Evolutionary conservation across 2,113 vertebrate species (phyloP).

Genomic region (Gadus chalcogrammus): DNA sequence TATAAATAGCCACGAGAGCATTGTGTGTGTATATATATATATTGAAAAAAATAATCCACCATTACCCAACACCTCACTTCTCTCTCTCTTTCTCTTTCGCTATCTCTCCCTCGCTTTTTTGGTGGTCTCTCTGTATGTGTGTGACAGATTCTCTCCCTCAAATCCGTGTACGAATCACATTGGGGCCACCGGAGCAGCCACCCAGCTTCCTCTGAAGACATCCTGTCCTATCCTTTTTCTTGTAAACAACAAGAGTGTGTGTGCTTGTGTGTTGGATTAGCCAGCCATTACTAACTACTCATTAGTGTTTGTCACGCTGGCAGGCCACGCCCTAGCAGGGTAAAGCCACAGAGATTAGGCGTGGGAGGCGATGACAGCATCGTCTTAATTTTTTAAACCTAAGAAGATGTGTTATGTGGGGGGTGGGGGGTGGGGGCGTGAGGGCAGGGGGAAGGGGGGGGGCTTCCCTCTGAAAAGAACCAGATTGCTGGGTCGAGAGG

Average conservation of each 20-base stretch:
- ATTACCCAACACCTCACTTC: constrained; percentile 43
- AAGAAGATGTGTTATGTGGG: constrained; percentile 22
- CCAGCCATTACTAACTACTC: background rate
- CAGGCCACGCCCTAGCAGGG: constrained; percentile 54
- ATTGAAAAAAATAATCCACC: background rate
- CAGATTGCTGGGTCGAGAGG: constrained; percentile 26
- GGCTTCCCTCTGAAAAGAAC: constrained; percentile 58
- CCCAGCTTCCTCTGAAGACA: constrained; percentile 21
- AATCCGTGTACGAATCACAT: constrained; percentile 30
- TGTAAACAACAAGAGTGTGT: constrained; percentile 32
- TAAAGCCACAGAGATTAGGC: constrained; percentile 49
- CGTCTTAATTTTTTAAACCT: constrained; percentile 36
- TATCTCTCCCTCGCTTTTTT: constrained; percentile 18
- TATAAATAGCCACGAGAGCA: constrained; percentile 58
- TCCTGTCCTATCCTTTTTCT: constrained; percentile 24
- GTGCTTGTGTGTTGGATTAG: constrained; percentile 13
- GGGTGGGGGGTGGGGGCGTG: background rate
- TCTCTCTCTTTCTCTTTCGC: constrained; percentile 16
- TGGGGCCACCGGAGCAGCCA: constrained; percentile 14
- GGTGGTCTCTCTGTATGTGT: constrained; percentile 25
- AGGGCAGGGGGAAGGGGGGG: constrained; percentile 18
- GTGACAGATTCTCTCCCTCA: constrained; percentile 26
- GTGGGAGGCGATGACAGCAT: constrained; percentile 52
- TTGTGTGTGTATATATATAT: constrained; percentile 41
- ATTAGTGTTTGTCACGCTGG: constrained; percentile 43